These are phyloP conservation scores for Tenthredo amoena DNA, from an alignment of 2,888 invertebrate genomes.

Conservation along the genomic window DNA sequence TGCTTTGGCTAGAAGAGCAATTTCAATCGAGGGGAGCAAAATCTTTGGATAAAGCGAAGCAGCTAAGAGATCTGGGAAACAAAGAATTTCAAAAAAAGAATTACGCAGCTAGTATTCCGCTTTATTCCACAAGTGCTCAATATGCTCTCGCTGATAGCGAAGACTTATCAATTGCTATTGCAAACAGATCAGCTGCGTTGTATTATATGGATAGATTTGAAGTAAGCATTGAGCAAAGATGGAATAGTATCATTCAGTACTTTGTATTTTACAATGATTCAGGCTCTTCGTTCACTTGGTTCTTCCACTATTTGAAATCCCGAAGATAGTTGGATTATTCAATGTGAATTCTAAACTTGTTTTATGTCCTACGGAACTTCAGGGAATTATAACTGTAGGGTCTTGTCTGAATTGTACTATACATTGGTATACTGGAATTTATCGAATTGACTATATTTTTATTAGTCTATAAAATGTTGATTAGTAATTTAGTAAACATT, in stretches of 20 bases:
- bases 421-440: not conserved
- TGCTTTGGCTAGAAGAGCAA: constrained; percentile 72
- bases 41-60: constrained; percentile 70
- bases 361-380: not conserved
- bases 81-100: constrained; percentile 80
- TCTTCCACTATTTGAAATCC: not conserved
- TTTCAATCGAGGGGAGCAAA: constrained; percentile 71
- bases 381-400: not conserved
- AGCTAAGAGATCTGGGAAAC: constrained; percentile 80
- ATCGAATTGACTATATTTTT: not conserved
- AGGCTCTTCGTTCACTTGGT: not conserved
- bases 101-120: constrained; percentile 80
- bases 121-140: constrained; percentile 83
- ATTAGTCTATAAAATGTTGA: not conserved
- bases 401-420: not conserved
- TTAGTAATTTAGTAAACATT: not conserved
- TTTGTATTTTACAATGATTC: not conserved
- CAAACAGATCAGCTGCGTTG: constrained; percentile 85
- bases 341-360: not conserved
- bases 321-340: not conserved
- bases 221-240: constrained; percentile 75
- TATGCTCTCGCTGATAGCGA: constrained; percentile 80
- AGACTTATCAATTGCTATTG: constrained; percentile 83
- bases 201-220: constrained; percentile 82
- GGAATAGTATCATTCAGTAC: not conserved